Evolutionary conservation across 2,888 invertebrate species (phyloP), one percentile per base, ranked within the genome.

Genomic region (Drosophila demipolita): DNA sequence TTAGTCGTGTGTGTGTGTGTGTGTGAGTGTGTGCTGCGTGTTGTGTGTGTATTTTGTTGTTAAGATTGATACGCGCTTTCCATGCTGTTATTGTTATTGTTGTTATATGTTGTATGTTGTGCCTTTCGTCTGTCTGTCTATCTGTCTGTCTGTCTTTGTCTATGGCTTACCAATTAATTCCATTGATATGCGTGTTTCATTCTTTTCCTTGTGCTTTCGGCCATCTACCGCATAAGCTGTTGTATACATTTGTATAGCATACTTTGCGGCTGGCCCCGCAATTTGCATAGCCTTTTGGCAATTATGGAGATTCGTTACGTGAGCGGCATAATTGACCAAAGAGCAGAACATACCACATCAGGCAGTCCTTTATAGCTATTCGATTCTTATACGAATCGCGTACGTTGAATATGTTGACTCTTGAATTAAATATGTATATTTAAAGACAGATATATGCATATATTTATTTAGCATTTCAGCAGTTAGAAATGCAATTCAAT

Each of bases 121-220:
- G 49, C 29, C n/a, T 23, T 59, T 62, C 54, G 32, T 53, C 23
- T 40, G 32, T 66, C 20, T 59, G 26, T 48, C 17, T 66, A 53
- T 59, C 32, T 75, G 53, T 17, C 7, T 50, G 33, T 55, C 42
- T 55, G 26, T 36, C 35, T 73, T 29, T 67, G 59, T 65, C 70
- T 69, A 72, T 81, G 66, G 73, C 68, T 77, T 84, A 78, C 87
- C 87, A 87, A 89, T 87, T 87, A 87, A 87, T 87, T 87, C 84
- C 87, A 74, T 89, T 89, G 83, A 81, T 77, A 79, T 83, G 83
- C 77, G 80, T 76, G 71, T 63, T 80, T 79, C 81, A 73, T 77
- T 53, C 61, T 45, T 52, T 62, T 45, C 29, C 6, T 69, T 38
- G 38, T 67, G 54, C 64, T 55, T 67, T 71, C 62, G 61, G 78